Conservation (phyloP, 2,888 invertebrate genomes). For the Drosophila buzzatii region DNA sequence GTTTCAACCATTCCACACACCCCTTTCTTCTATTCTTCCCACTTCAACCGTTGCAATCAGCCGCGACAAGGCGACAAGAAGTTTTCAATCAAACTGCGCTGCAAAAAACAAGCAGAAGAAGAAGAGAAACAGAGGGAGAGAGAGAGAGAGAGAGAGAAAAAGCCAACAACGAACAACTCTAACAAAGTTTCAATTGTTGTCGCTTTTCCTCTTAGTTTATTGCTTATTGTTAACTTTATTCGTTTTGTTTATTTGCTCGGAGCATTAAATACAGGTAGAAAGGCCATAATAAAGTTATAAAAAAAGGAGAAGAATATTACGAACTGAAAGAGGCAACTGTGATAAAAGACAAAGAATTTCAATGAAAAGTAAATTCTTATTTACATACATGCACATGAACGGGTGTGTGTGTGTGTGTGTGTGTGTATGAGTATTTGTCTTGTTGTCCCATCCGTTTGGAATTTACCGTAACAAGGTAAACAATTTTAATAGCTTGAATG, state of each 20-base stretch:
- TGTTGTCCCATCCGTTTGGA: conserved; percentile 7
- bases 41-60: conserved; percentile 39
- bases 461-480: conserved; percentile 14
- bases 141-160: background rate
- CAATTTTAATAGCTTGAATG: conserved; percentile 10
- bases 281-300: conserved; percentile 10
- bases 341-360: conserved; percentile 5
- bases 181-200: conserved; percentile 38
- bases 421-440: background rate
- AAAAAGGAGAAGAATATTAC: background rate
- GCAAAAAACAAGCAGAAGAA: conserved; percentile 23
- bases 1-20: conserved; percentile 37
- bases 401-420: background rate
- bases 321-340: conserved; percentile 1
- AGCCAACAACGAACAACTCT: background rate
- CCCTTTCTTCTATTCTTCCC: conserved; percentile 28
- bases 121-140: too few species aligned
- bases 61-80: conserved; percentile 56
- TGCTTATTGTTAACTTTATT: conserved; percentile 11
- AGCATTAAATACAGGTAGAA: conserved; percentile 15
- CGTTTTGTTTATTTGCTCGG: conserved; percentile 3
- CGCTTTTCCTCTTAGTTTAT: conserved; percentile 11
- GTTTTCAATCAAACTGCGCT: conserved; percentile 52
- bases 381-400: background rate
- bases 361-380: conserved; percentile 10